Conservation (phyloP, 1,140 invertebrate species). For the Drosophila nasuta region DNA sequence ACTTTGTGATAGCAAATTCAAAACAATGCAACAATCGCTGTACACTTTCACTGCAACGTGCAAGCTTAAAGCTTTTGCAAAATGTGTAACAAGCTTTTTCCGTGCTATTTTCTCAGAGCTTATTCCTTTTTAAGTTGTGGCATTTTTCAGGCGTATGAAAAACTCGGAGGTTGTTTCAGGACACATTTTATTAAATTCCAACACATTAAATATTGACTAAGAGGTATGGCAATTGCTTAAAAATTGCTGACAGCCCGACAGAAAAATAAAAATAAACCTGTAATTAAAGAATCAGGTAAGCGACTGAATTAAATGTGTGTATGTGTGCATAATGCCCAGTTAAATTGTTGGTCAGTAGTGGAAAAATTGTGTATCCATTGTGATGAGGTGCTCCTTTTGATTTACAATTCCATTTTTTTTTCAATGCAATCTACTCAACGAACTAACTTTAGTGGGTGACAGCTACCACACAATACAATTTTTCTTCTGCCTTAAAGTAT, state of each 20-base stretch:
- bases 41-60: conserved; percentile 70
- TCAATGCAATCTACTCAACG: not conserved
- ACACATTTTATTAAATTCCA: conserved; percentile 27
- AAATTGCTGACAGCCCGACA: not conserved
- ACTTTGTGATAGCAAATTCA: conserved; percentile 32
- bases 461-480: not conserved
- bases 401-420: not conserved
- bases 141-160: conserved; percentile 71
- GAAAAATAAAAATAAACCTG: conserved; percentile 11
- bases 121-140: conserved; percentile 68
- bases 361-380: conserved; percentile 76
- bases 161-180: conserved; percentile 36
- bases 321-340: not conserved
- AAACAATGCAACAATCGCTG: conserved; percentile 76
- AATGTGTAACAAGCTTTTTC: conserved; percentile 48
- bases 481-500: not conserved
- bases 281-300: conserved; percentile 37
- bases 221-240: conserved; percentile 7
- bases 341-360: conserved; percentile 38
- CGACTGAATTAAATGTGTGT: conserved; percentile 11
- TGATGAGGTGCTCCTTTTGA: not conserved
- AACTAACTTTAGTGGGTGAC: not conserved
- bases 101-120: conserved; percentile 48
- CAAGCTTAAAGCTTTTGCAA: conserved; percentile 58
- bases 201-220: not conserved